Conservation (phyloP, 2,888 invertebrate genomes). For the Carterocephalus palaemon region DNA sequence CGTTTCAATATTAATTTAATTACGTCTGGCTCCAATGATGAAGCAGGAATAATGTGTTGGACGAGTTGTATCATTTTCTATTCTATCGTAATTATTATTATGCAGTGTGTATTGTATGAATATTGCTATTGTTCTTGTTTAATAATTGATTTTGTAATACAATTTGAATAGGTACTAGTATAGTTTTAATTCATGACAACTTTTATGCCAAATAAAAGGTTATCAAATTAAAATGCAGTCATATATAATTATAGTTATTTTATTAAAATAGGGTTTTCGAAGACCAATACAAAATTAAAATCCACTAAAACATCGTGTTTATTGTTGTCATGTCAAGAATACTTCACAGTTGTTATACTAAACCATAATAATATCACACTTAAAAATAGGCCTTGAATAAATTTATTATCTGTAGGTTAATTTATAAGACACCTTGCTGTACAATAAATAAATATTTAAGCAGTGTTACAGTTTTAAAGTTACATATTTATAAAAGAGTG, state of each 20-base stretch:
- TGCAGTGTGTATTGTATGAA: too few relatives aligned
- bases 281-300: slow-evolving; percentile 72
- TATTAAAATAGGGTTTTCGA: slow-evolving; percentile 74
- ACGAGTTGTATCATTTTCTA: too few relatives aligned
- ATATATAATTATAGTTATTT: slow-evolving; percentile 67
- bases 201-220: too few relatives aligned
- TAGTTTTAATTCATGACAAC: too few relatives aligned
- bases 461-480: too few relatives aligned
- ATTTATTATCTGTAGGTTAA: not conserved
- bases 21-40: slow-evolving; percentile 15
- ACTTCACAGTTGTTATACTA: slow-evolving; percentile 34
- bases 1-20: slow-evolving; percentile 16
- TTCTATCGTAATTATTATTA: too few relatives aligned
- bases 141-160: too few relatives aligned
- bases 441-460: slow-evolving; percentile 1
- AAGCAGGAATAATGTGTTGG: slow-evolving; percentile 29
- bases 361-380: slow-evolving; percentile 37
- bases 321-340: slow-evolving; percentile 38
- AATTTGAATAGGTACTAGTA: too few relatives aligned
- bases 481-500: too few relatives aligned
- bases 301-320: slow-evolving; percentile 39
- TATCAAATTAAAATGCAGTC: too few relatives aligned
- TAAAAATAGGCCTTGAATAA: slow-evolving; percentile 46
- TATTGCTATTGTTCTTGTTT: too few relatives aligned
- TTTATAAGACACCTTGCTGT: slow-evolving; percentile 38